Percentiles rank a stretch among this genome's conserved stretches.
phyloP scores from a whole-genome alignment of 2,888 invertebrate species.

The Drosophila mettleri region DNA sequence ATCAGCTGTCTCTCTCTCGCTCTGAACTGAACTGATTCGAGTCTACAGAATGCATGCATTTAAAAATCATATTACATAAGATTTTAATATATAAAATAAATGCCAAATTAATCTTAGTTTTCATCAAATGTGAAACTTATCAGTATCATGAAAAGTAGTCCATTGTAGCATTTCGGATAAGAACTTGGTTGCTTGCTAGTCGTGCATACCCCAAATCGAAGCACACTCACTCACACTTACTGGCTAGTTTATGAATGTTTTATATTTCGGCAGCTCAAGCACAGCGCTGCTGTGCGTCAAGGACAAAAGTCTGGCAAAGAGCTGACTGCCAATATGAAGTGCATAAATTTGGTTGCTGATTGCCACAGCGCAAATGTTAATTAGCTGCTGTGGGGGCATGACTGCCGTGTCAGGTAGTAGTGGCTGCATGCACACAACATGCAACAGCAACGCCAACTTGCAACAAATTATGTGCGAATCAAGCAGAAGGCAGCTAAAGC shows the following conservation, averaged over 20 bases:
- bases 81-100: too few species aligned
- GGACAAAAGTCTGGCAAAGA: conserved; percentile 46
- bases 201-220: background rate
- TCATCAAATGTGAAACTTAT: background rate
- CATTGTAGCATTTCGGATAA: too few species aligned
- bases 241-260: background rate
- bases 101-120: too few species aligned
- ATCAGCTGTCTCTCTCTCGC: too few species aligned
- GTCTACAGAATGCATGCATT: too few species aligned
- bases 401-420: conserved; percentile 20
- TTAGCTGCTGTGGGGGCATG: conserved; percentile 49
- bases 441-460: conserved; percentile 18
- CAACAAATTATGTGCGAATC: conserved; percentile 51
- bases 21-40: too few species aligned
- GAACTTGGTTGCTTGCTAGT: background rate
- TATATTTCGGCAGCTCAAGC: conserved; percentile 16
- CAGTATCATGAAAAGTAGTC: too few species aligned
- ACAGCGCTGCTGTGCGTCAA: conserved; percentile 39
- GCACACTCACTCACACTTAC: background rate
- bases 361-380: conserved; percentile 55
- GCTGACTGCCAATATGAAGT: conserved; percentile 37
- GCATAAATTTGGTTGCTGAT: conserved; percentile 68
- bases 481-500: conserved; percentile 35
- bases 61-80: too few species aligned
- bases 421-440: conserved; percentile 7